A percentile compares a stretch with the other conserved stretches of the same genome.
phyloP scores from a whole-genome alignment of 1,140 invertebrate genomes.

The Brachionus koreanus region DNA sequence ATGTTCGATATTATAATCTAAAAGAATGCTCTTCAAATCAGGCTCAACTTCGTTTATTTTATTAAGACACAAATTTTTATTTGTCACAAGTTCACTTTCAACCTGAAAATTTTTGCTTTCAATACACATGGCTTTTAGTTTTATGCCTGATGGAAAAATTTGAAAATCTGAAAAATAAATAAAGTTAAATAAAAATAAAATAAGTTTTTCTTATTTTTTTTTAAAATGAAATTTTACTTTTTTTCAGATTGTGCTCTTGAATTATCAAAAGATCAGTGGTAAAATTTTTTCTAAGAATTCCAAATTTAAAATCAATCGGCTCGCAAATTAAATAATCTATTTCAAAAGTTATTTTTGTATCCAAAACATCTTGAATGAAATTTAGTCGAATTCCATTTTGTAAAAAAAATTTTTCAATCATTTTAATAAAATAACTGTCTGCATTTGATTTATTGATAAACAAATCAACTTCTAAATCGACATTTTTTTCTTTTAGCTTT shows the following conservation, averaged over 20 bases:
- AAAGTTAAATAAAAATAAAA: neutral
- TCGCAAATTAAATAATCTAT: constrained; percentile 22
- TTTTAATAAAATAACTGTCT: neutral
- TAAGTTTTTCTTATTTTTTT: no score
- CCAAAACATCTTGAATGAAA: neutral
- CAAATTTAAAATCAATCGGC: constrained; percentile 13
- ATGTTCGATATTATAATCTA: neutral
- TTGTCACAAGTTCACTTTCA: neutral
- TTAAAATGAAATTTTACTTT: neutral
- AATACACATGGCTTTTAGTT: constrained; percentile 9
- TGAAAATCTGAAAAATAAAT: neutral
- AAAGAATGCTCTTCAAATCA: neutral
- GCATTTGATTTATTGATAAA: neutral
- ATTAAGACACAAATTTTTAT: constrained; percentile 11
- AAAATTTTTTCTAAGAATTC: neutral
- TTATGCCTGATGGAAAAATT: neutral
- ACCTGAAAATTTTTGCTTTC: constrained; percentile 3
- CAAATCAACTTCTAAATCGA: neutral
- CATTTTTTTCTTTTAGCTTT: neutral
- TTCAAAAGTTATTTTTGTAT: neutral
- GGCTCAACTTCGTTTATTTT: neutral
- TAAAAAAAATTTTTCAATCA: constrained; percentile 5
- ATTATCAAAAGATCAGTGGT: neutral
- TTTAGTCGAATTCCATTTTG: neutral
- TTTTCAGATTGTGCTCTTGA: neutral